A percentile compares a stretch with the other conserved stretches of the same genome.
These are phyloP conservation scores for Ciconia boyciana DNA, from an alignment of 2,113 vertebrate species.

Conservation along the genomic window DNA sequence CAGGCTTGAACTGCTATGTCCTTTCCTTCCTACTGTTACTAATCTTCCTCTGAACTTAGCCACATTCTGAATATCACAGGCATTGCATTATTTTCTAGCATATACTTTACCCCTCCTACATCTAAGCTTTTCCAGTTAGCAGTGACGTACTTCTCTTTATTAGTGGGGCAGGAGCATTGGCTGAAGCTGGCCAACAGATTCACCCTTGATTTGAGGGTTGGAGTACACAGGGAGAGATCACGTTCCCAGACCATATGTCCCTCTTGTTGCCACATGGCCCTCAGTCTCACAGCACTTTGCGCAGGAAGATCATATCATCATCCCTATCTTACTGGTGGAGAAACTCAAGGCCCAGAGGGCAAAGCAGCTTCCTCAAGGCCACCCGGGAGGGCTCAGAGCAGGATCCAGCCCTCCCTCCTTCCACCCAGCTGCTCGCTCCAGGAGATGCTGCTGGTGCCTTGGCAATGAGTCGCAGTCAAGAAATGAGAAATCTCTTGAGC, in stretches of 20 bases:
- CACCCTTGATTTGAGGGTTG: neutral
- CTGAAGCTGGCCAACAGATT: neutral
- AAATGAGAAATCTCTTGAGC: neutral
- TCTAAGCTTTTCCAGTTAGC: neutral
- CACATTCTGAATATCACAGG: neutral
- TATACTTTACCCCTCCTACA: neutral
- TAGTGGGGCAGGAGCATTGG: neutral
- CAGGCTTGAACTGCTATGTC: neutral
- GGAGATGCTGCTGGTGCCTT: neutral
- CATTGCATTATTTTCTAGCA: neutral
- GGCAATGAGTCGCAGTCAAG: neutral
- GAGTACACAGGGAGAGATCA: neutral
- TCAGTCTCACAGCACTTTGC: neutral
- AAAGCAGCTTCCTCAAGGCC: neutral
- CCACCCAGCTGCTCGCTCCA: neutral
- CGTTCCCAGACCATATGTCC: fast-evolving
- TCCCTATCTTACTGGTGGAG: neutral
- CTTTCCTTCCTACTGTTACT: neutral
- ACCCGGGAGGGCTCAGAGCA: neutral
- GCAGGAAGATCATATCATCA: neutral
- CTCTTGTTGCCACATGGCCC: fast-evolving
- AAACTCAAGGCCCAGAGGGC: neutral
- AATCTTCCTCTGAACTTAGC: neutral
- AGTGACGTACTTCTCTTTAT: neutral
- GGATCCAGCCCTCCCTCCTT: neutral